Evolutionary conservation across 2,113 vertebrate genomes (phyloP), one percentile per base, ranked within the genome.

Genomic region (Mormyrus iriodes): DNA sequence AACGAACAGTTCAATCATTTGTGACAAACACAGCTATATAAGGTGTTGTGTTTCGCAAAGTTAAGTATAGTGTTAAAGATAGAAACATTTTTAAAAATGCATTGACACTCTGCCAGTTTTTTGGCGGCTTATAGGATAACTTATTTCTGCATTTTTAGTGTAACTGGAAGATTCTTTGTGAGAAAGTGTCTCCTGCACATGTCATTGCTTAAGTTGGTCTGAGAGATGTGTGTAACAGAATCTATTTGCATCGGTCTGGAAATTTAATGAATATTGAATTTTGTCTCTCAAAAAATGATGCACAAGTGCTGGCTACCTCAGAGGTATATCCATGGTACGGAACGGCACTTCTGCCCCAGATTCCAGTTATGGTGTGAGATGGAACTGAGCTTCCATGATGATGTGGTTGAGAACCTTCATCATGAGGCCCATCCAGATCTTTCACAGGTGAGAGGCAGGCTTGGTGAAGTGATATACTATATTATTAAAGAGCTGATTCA

Each of bases 111-210:
- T 79, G 73, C 73, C 35, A 79, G 35, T 79, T 79, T 79, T 79
- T 79, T 79, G 73, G 85, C 49, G 31, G 49, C 85, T 53, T 58
- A 35, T 39, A 35, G 85, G n/a, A 55, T 52, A 53, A 31, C 51
- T 21, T 35, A 86, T 86, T 86, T 53, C 13, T 86, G 85, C 85
- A 52, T 39, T 53, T 86, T 85, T 86, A 53, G 27, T 27, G 51
- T 53, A 86, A 86, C n/a, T 13, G 15, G n/a, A 86, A 86, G n/a
- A 49, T 48, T 86, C 46, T 52, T 51, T 86, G 46, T 85, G 46
- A 85, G 42, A 15, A 24, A 85, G 42, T 85, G 10, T 24, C 12
- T 85, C 42, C 8, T 24, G 21, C 15, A 46, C 19, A 85, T 85
- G 46, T n/a, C 24, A 49, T 48, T 85, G 21, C 24, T 53, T 53